Percentiles rank a stretch among this genome's conserved stretches.
These are phyloP conservation scores for Miltochrista miniata DNA, from an alignment of 2,888 invertebrate species.

Conservation along the genomic window DNA sequence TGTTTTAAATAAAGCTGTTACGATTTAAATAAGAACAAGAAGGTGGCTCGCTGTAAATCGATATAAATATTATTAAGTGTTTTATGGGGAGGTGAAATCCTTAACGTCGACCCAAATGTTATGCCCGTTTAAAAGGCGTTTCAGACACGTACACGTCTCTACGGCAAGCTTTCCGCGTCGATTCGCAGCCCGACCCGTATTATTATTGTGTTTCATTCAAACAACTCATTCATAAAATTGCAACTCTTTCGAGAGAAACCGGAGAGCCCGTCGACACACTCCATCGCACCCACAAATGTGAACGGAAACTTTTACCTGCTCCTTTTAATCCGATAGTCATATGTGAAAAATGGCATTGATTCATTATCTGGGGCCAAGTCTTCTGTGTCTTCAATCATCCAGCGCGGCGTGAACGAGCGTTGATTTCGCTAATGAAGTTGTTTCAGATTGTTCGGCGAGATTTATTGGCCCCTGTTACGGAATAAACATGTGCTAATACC, in stretches of 20 bases:
- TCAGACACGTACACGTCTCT: conserved; percentile 53
- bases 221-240: conserved; percentile 82
- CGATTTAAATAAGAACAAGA: conserved; percentile 22
- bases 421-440: conserved; percentile 75
- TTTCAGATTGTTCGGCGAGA: conserved; percentile 66
- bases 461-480: conserved; percentile 68
- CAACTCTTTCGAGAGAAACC: conserved; percentile 67
- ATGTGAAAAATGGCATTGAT: conserved; percentile 44
- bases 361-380: conserved; percentile 42
- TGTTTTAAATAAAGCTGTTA: conserved; percentile 13
- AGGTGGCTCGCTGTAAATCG: conserved; percentile 27
- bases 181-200: conserved; percentile 52
- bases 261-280: conserved; percentile 63
- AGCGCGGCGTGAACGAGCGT: conserved; percentile 46
- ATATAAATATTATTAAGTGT: conserved; percentile 61
- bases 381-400: conserved; percentile 53
- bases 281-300: conserved; percentile 61
- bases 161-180: conserved; percentile 55
- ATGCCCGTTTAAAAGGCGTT: conserved; percentile 52
- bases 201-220: conserved; percentile 79
- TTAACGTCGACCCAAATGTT: conserved; percentile 51
- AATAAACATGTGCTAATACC: conserved; percentile 68
- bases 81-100: conserved; percentile 64
- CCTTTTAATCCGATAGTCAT: conserved; percentile 45
- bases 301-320: conserved; percentile 43